Evolutionary conservation across 2,797 vertebrate species (phyloP).

Genomic region (Molossus alvarezi): DNA sequence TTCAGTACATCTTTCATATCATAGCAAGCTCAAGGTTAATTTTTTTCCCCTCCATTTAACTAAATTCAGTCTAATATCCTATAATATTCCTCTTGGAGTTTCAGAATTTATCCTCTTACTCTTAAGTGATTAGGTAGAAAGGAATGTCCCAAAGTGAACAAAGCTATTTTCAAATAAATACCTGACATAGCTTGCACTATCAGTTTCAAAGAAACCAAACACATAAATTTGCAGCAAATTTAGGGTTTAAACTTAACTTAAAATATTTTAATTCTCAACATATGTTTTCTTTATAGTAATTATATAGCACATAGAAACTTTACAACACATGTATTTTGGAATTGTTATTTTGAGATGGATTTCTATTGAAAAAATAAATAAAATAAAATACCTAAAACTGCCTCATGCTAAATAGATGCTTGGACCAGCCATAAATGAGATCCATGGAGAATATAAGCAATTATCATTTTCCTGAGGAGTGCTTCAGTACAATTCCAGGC

Average conservation of each 20-base stretch:
- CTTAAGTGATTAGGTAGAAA: conserved; percentile 39
- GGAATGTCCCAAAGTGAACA: conserved; percentile 52
- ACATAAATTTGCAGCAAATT: conserved; percentile 72
- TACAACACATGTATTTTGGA: conserved; percentile 63
- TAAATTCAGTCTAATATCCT: conserved; percentile 65
- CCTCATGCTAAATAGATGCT: background rate
- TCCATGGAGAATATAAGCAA: background rate
- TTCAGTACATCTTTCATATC: conserved; percentile 38
- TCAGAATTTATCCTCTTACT: conserved; percentile 62
- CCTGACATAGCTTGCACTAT: conserved; percentile 58
- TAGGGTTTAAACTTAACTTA: conserved; percentile 61
- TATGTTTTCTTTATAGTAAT: conserved; percentile 65
- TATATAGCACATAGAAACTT: conserved; percentile 57
- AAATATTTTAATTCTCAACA: conserved; percentile 77
- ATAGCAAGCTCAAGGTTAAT: conserved; percentile 67
- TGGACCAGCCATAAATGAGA: conserved; percentile 4
- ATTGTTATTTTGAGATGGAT: conserved; percentile 56
- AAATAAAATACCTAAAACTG: background rate
- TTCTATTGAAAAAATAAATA: background rate
- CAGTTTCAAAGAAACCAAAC: conserved; percentile 71
- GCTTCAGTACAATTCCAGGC: background rate
- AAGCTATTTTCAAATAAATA: conserved; percentile 73
- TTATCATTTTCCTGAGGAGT: conserved; percentile 23
- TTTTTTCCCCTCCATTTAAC: conserved; percentile 64
- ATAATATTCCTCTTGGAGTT: conserved; percentile 58